A percentile compares a stretch with the other conserved stretches of the same genome.
Conservation (phyloP, 1,140 invertebrate genomes). For the Dermatophagoides farinae region DNA sequence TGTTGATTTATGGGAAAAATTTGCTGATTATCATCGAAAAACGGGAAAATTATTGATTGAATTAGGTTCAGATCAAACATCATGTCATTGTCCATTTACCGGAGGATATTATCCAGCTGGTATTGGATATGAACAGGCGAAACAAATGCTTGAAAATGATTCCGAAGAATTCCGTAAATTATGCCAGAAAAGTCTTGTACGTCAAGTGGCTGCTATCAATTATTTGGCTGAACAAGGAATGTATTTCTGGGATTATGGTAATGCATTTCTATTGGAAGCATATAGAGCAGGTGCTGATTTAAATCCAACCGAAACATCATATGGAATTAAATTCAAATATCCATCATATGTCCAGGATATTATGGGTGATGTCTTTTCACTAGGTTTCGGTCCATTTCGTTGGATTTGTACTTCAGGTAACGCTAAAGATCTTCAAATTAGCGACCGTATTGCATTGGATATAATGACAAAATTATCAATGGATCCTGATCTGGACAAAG, state of each 20-base stretch:
- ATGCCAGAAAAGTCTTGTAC: conserved; percentile 37
- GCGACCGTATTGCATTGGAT: conserved; percentile 36
- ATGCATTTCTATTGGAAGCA: conserved; percentile 45
- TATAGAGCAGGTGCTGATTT: conserved; percentile 30
- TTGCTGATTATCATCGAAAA: conserved; percentile 32
- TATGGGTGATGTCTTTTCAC: conserved; percentile 48
- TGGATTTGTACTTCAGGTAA: conserved; percentile 44
- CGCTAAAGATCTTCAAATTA: conserved; percentile 33
- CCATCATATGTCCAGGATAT: conserved; percentile 49
- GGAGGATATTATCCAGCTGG: conserved; percentile 45
- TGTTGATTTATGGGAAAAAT: conserved; percentile 39
- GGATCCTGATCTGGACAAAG: conserved; percentile 11
- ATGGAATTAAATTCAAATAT: conserved; percentile 34
- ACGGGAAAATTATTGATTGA: conserved; percentile 37
- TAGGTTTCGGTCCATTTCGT: conserved; percentile 50
- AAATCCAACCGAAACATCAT: conserved; percentile 8
- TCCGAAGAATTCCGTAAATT: conserved; percentile 33
- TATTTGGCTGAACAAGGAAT: conserved; percentile 34
- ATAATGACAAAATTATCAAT: conserved; percentile 31
- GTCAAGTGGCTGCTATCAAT: conserved; percentile 42
- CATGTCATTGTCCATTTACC: conserved; percentile 41
- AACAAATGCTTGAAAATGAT: conserved; percentile 32
- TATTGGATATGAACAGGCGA: conserved; percentile 25
- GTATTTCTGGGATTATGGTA: conserved; percentile 48
- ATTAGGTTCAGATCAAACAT: conserved; percentile 46